Percentiles rank a stretch among this genome's conserved stretches.
These are phyloP conservation scores for Aplysia californica DNA, from an alignment of 1,140 invertebrate species.

Conservation along the genomic window DNA sequence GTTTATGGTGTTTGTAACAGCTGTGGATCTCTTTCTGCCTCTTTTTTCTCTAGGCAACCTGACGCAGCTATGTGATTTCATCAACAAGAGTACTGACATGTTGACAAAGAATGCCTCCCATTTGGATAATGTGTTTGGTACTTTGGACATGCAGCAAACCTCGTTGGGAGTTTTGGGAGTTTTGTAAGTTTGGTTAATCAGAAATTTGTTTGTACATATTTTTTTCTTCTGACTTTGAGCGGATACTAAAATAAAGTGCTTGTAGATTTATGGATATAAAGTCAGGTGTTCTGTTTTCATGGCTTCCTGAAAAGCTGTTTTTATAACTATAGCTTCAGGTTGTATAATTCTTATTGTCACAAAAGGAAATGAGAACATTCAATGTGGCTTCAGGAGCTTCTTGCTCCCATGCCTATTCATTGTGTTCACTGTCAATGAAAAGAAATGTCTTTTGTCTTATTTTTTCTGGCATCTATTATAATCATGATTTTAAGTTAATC, in stretches of 20 bases:
- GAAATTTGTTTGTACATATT: too few relatives aligned
- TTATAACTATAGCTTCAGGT: background rate
- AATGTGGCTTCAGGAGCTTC: too few relatives aligned
- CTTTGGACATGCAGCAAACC: constrained; percentile 88
- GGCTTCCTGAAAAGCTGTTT: background rate
- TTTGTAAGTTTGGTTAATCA: constrained; percentile 86
- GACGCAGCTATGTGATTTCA: constrained; percentile 81
- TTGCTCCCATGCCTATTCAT: too few relatives aligned
- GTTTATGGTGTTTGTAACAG: too few relatives aligned
- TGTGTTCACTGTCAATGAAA: too few relatives aligned
- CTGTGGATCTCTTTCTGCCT: too few relatives aligned
- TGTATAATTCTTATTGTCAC: background rate
- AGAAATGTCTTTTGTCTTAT: too few relatives aligned
- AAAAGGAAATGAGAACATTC: too few relatives aligned
- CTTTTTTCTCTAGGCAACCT: constrained; percentile 78
- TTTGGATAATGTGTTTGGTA: constrained; percentile 89
- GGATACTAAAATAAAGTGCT: background rate
- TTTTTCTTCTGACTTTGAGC: background rate
- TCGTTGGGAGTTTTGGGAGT: constrained; percentile 88
- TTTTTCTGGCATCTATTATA: too few relatives aligned
- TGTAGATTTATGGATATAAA: background rate
- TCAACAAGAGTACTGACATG: constrained; percentile 83
- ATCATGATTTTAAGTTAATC: too few relatives aligned
- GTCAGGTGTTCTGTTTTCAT: background rate
- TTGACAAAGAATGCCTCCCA: constrained; percentile 85